phyloP scores from a whole-genome alignment of 2,888 invertebrate species.

The Platycheirus albimanus region DNA sequence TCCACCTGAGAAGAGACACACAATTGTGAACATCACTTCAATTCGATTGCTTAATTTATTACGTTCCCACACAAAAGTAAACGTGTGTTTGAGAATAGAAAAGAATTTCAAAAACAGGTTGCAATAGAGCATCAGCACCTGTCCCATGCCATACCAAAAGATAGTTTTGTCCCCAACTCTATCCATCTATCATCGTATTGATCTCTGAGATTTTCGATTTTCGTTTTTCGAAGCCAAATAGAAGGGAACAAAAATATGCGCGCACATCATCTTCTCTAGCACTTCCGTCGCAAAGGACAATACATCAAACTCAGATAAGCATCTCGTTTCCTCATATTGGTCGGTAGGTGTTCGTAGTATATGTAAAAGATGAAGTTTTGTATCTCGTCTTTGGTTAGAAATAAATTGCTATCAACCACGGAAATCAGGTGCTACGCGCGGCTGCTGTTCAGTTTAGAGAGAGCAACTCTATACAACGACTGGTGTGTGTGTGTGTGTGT shows the following conservation, averaged over 20 bases:
- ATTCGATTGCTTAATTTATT: conserved; percentile 20
- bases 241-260: conserved; percentile 8
- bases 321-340: conserved; percentile 70
- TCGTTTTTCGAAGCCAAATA: conserved; percentile 31
- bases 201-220: too few relatives aligned
- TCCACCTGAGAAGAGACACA: neutral
- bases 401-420: conserved; percentile 72
- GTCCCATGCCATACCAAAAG: conserved; percentile 29
- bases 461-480: conserved; percentile 2
- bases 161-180: conserved; percentile 3
- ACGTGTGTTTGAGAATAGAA: conserved; percentile 17
- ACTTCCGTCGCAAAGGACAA: conserved; percentile 69
- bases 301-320: conserved; percentile 63
- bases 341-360: too few relatives aligned
- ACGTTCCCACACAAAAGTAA: conserved; percentile 30
- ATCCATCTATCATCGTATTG: conserved; percentile 30
- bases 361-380: conserved; percentile 10
- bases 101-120: conserved; percentile 49
- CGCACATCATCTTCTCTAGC: conserved; percentile 57
- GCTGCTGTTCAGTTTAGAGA: conserved; percentile 47
- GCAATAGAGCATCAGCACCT: conserved; percentile 33
- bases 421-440: conserved; percentile 71
- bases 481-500: too few relatives aligned
- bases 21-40: conserved; percentile 4
- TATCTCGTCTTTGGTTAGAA: conserved; percentile 39